These are phyloP conservation scores for Sylvilagus floridanus DNA, from an alignment of 2,797 vertebrate genomes.

Conservation along the genomic window DNA sequence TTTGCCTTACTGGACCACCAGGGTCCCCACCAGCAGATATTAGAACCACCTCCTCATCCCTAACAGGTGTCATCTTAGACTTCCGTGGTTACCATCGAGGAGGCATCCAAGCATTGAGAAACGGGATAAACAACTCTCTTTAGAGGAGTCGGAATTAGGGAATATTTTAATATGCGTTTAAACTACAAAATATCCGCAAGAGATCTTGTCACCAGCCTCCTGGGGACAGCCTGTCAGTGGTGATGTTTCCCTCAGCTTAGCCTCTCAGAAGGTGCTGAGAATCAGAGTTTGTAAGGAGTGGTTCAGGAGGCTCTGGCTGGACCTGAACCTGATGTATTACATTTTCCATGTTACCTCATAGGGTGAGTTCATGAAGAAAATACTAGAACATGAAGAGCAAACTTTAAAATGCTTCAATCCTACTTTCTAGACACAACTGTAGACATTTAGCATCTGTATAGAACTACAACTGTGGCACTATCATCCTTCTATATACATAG, in stretches of 20 bases:
- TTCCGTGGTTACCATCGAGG: background rate
- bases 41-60: background rate
- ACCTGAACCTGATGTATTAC: background rate
- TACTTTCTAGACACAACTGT: background rate
- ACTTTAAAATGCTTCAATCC: background rate
- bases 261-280: constrained; percentile 52
- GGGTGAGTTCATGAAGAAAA: background rate
- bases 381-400: background rate
- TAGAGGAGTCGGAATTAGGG: background rate
- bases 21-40: background rate
- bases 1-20: background rate
- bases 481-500: background rate
- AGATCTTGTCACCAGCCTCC: background rate
- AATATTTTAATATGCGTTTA: background rate
- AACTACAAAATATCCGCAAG: background rate
- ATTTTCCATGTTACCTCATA: background rate
- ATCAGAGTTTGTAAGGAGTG: background rate
- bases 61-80: background rate
- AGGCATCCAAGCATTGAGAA: background rate
- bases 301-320: background rate
- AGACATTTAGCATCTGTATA: background rate
- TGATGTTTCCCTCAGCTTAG: background rate
- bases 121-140: too few relatives aligned
- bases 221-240: background rate
- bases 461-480: background rate